Conservation (phyloP, 2,797 vertebrate species). For the Furcifer pardalis region DNA sequence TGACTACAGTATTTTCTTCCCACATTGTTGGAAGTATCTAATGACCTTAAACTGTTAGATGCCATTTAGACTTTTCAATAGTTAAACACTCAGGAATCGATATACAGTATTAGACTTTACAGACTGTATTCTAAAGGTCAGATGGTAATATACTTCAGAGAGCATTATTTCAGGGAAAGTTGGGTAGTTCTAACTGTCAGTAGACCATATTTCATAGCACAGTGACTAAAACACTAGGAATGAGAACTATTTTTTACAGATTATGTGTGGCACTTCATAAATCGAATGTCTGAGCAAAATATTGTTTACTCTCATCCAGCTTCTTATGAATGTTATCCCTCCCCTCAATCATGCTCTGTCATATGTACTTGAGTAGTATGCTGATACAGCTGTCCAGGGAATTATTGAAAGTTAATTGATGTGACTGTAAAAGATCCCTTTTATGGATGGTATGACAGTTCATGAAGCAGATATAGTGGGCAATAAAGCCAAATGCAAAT, state of each 20-base stretch:
- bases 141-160: constrained; percentile 3
- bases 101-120: constrained; percentile 20
- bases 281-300: constrained; percentile 38
- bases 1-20: constrained; percentile 3
- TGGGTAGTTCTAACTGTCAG: background rate
- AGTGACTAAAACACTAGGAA: background rate
- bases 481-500: constrained; percentile 53
- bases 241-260: constrained; percentile 28
- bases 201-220: constrained; percentile 14
- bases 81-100: constrained; percentile 10
- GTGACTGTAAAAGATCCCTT: constrained; percentile 49
- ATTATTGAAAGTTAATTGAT: constrained; percentile 38
- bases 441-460: constrained; percentile 38
- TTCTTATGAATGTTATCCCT: constrained; percentile 27
- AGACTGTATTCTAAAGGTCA: constrained; percentile 34
- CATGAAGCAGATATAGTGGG: constrained; percentile 52
- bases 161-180: constrained; percentile 9
- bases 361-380: constrained; percentile 8
- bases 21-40: constrained; percentile 20
- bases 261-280: constrained; percentile 44
- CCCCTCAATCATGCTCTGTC: constrained; percentile 22
- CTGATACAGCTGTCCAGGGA: constrained; percentile 38
- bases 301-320: constrained; percentile 43
- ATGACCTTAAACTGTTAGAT: constrained; percentile 41
- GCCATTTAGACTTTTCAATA: constrained; percentile 13